Evolutionary conservation across 2,113 vertebrate genomes (phyloP).

Genomic region (Pedetes capensis): DNA sequence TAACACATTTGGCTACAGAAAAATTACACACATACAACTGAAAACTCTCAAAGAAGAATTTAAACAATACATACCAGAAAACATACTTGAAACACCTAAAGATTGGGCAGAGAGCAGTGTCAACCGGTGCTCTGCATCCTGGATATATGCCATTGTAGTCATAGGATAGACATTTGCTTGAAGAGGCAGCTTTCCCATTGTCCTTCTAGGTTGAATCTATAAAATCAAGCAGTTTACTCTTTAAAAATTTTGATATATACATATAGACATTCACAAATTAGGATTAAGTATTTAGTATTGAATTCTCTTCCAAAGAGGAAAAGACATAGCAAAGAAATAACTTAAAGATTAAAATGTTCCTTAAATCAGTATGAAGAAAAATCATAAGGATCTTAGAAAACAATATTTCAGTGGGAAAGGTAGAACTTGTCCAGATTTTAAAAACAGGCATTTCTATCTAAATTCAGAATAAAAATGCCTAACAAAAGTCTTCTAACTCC

Average conservation of each 20-base stretch:
- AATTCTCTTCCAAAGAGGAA: conserved; percentile 59
- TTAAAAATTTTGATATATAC: conserved; percentile 61
- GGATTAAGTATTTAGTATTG: not conserved
- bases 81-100: conserved; percentile 88
- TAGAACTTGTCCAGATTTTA: conserved; percentile 42
- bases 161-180: conserved; percentile 97
- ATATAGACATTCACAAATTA: conserved; percentile 52
- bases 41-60: not conserved
- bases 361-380: conserved; percentile 61
- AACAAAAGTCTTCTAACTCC: conserved; percentile 49
- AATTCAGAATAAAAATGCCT: conserved; percentile 61
- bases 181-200: conserved; percentile 90
- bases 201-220: conserved; percentile 92
- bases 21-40: not conserved
- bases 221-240: conserved; percentile 59
- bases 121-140: conserved; percentile 85
- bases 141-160: conserved; percentile 90
- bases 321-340: conserved; percentile 23
- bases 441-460: conserved; percentile 53
- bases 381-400: conserved; percentile 11
- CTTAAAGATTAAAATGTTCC: conserved; percentile 59
- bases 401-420: conserved; percentile 33
- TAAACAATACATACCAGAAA: conserved; percentile 83
- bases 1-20: not conserved
- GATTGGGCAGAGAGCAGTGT: conserved; percentile 92